Conservation (phyloP, 2,888 invertebrate genomes). For the Stegophylla sp. region DNA sequence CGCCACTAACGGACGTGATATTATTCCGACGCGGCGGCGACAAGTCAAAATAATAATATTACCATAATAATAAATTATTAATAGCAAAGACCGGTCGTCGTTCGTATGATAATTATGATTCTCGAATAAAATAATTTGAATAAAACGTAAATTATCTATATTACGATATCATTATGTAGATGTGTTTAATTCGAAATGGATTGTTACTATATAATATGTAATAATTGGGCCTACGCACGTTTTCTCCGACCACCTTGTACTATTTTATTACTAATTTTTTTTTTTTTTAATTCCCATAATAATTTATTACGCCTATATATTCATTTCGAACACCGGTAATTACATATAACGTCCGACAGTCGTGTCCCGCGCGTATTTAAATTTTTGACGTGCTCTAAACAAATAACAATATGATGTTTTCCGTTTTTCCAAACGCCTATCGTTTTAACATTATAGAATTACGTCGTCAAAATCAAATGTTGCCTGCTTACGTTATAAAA, state of each 20-base stretch:
- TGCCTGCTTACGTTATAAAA: no score
- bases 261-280: slow-evolving; percentile 2
- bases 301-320: slow-evolving; percentile 31
- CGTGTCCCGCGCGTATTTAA: neutral
- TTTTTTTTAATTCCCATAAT: slow-evolving; percentile 39
- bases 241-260: slow-evolving; percentile 33
- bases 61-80: slow-evolving; percentile 16
- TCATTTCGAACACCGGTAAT: slow-evolving; percentile 27
- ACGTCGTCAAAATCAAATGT: no score
- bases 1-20: neutral
- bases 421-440: neutral
- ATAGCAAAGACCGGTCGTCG: neutral
- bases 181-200: neutral
- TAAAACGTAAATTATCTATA: neutral
- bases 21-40: neutral
- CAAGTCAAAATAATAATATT: neutral
- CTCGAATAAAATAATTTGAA: neutral
- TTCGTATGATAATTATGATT: slow-evolving; percentile 1
- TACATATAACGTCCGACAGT: neutral
- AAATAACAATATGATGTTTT: slow-evolving; percentile 20
- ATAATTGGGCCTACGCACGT: slow-evolving; percentile 22
- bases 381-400: neutral
- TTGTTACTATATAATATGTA: neutral
- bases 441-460: no score
- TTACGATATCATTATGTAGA: neutral